These are phyloP conservation scores for Sebastes trivittatus DNA, from an alignment of 2,797 vertebrate species.

Conservation along the genomic window DNA sequence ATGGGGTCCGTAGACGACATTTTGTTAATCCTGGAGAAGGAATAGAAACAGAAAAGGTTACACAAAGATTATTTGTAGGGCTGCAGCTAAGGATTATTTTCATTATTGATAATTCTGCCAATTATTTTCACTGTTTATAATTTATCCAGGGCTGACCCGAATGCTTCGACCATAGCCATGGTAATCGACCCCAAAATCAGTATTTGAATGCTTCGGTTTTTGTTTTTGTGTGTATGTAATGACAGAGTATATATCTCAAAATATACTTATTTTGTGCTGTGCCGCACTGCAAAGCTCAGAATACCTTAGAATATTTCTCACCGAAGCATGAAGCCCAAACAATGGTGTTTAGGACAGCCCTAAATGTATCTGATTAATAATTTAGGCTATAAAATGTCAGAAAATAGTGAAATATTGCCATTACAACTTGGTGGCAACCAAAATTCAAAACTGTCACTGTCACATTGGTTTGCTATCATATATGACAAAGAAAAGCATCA, in stretches of 20 bases:
- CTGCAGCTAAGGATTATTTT: background rate
- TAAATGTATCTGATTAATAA: background rate
- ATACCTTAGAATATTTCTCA: no score
- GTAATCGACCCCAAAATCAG: no score
- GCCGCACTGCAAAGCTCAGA: no score
- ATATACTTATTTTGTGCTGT: no score
- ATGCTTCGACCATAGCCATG: no score
- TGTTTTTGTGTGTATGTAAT: no score
- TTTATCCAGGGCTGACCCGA: background rate
- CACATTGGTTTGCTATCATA: no score
- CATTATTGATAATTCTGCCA: background rate
- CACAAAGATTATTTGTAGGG: background rate
- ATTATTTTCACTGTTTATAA: background rate
- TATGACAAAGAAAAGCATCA: background rate
- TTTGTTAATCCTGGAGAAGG: conserved; percentile 37
- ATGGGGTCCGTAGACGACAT: conserved; percentile 83
- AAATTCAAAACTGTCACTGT: background rate
- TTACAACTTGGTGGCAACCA: background rate
- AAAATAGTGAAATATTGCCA: background rate
- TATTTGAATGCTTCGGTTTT: no score
- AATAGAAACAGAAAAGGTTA: background rate
- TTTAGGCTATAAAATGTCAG: background rate
- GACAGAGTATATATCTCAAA: no score
- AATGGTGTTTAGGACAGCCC: no score
- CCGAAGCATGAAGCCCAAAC: no score